Evolutionary conservation across 53 echinoderm and acorn worm species (phyloP), one percentile per base, ranked within the genome.

Genomic region (Stichopus horrens): DNA sequence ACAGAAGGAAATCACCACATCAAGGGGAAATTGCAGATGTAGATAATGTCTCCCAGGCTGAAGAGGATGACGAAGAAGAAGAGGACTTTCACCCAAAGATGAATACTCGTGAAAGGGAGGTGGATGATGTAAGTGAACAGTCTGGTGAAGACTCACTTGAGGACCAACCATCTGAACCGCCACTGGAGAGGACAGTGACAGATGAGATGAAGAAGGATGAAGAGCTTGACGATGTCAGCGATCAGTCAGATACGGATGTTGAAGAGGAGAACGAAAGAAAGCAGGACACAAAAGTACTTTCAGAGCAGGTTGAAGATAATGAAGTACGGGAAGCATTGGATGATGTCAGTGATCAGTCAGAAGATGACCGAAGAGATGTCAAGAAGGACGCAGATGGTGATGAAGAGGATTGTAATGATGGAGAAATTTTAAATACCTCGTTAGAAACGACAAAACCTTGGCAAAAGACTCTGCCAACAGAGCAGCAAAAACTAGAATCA

Each of bases 111-210:
- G 81, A 91, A 56, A 88, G 89, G 21, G 75, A 74, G 37, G 85
- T 73, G 59, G 83, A 91, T 66, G 84, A 91, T 85, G 67, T 85
- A 5, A 85, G 85, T 66, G 85, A 85, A 53, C 85, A 85, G 52
- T 85, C 85, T 22, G 85, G 85, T 52, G 85, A 65, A 11, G 85
- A 85, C 23, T 66, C 66, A 13, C 66, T 13, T 5, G 85, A 85
- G 58, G 67, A 58, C 37, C 9, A 20, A 54, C 77, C 77, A 9
- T 52, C 77, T 11, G 77, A 76, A 16, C 77, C 77, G 5, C 53
- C 54, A 11, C 9, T 16, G 9, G 77, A 76, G 52, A 5, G 8
- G 51, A 5, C 21, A 8, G 65, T 59, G 8, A 59, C 57, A n/a
- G 58, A 60, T 52, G 84, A 90, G 54, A 21, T 79, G 23, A 78